Evolutionary conservation across 2,888 invertebrate species (phyloP).

Genomic region (Drosophila kuntzei): DNA sequence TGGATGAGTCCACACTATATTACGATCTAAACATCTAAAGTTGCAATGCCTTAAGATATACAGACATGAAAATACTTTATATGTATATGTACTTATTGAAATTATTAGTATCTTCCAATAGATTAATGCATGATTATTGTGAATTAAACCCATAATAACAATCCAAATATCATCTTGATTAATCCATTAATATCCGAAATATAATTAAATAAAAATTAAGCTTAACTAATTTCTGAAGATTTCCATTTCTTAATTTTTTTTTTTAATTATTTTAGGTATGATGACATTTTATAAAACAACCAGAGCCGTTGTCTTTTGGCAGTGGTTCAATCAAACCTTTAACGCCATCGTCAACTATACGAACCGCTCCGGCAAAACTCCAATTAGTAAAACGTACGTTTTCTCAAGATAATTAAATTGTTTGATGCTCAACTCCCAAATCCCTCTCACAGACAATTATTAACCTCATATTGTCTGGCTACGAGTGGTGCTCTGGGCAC

Average conservation of each 20-base stretch:
- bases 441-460: slow-evolving; percentile 88
- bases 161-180: too few species aligned
- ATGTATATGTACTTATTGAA: too few species aligned
- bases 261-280: slow-evolving; percentile 90
- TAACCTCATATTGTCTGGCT: slow-evolving; percentile 94
- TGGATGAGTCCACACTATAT: too few species aligned
- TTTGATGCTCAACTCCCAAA: neutral
- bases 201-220: too few species aligned
- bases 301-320: slow-evolving; percentile 98
- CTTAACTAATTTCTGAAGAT: too few species aligned
- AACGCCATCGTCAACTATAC: slow-evolving; percentile 99
- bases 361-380: slow-evolving; percentile 94
- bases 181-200: too few species aligned
- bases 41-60: too few species aligned
- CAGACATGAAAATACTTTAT: too few species aligned
- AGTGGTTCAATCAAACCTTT: slow-evolving; percentile 98
- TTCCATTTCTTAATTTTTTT: neutral
- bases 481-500: slow-evolving; percentile 96
- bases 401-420: neutral
- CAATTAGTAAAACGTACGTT: slow-evolving; percentile 86
- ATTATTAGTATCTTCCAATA: too few species aligned
- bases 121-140: too few species aligned
- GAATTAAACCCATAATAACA: too few species aligned
- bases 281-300: slow-evolving; percentile 97
- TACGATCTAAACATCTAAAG: too few species aligned